phyloP scores from a whole-genome alignment of 2,797 vertebrate species.

The Brachyrhaphis roseni region DNA sequence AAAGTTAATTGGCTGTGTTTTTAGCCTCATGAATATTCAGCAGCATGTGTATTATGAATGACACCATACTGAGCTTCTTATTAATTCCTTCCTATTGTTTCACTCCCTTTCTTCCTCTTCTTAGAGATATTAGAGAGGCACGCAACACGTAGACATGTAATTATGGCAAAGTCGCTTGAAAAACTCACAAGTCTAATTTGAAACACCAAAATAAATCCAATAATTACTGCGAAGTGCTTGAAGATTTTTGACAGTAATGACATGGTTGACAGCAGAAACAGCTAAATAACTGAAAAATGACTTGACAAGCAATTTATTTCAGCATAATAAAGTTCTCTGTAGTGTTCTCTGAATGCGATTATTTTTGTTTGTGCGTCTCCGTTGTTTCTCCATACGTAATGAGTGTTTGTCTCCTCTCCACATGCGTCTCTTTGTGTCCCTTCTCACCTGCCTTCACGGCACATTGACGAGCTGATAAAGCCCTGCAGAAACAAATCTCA shows the following conservation, averaged over 20 bases:
- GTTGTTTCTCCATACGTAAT: constrained; percentile 11
- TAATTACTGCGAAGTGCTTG: constrained; percentile 35
- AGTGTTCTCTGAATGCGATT: constrained; percentile 23
- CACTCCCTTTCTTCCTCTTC: constrained; percentile 22
- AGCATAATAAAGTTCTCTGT: constrained; percentile 18
- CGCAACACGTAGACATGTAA: constrained; percentile 45
- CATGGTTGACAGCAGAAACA: constrained; percentile 17
- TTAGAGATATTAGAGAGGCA: constrained; percentile 13
- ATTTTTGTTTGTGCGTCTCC: background rate
- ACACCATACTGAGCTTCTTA: constrained; percentile 64
- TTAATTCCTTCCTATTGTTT: constrained; percentile 54
- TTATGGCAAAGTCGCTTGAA: constrained; percentile 54
- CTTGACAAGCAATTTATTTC: constrained; percentile 21
- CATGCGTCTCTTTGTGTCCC: constrained; percentile 30
- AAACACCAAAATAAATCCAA: constrained; percentile 42
- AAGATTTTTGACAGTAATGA: constrained; percentile 26
- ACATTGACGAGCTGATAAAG: constrained; percentile 77
- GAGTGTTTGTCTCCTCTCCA: constrained; percentile 12
- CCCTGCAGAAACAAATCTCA: constrained; percentile 77
- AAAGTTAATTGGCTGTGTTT: constrained; percentile 83
- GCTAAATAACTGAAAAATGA: constrained; percentile 25
- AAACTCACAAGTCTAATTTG: constrained; percentile 25
- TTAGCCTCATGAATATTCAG: constrained; percentile 83
- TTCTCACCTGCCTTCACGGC: constrained; percentile 70
- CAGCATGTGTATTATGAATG: constrained; percentile 65